A percentile compares a stretch with the other conserved stretches of the same genome.
These are phyloP conservation scores for Drosophila santomea DNA, from an alignment of 1,140 invertebrate species.

Conservation along the genomic window DNA sequence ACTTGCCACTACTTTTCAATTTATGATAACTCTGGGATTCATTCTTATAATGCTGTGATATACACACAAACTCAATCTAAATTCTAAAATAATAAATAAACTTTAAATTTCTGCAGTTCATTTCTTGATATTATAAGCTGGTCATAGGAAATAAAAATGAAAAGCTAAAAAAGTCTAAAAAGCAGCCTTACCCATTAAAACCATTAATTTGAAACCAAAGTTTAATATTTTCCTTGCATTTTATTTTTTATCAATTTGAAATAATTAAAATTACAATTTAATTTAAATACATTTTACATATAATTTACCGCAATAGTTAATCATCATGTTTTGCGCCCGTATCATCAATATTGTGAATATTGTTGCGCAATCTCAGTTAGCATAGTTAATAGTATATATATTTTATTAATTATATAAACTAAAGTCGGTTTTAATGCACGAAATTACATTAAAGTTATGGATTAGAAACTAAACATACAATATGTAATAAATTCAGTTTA, in stretches of 20 bases:
- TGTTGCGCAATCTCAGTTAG: constrained; percentile 50
- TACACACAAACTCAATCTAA: too few relatives aligned
- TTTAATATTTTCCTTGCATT: constrained; percentile 60
- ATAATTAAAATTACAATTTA: constrained; percentile 83
- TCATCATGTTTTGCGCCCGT: constrained; percentile 24
- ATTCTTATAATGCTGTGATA: too few relatives aligned
- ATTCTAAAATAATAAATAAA: too few relatives aligned
- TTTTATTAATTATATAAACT: constrained; percentile 49
- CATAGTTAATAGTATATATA: constrained; percentile 42
- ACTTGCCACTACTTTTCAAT: not conserved
- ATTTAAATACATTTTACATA: constrained; percentile 81
- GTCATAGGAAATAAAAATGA: too few relatives aligned
- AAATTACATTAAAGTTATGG: constrained; percentile 61
- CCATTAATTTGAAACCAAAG: not conserved
- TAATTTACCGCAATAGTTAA: constrained; percentile 70
- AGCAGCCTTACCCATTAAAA: not conserved
- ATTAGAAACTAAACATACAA: constrained; percentile 75
- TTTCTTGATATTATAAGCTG: too few relatives aligned
- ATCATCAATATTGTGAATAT: constrained; percentile 46
- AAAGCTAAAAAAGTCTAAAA: too few relatives aligned
- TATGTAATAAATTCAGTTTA: constrained; percentile 80
- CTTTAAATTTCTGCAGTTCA: too few relatives aligned
- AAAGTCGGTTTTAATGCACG: constrained; percentile 69
- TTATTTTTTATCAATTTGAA: constrained; percentile 81
- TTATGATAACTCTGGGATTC: too few relatives aligned